Evolutionary conservation across 2,888 invertebrate species (phyloP).

Genomic region (Eutolmus rufibarbis): DNA sequence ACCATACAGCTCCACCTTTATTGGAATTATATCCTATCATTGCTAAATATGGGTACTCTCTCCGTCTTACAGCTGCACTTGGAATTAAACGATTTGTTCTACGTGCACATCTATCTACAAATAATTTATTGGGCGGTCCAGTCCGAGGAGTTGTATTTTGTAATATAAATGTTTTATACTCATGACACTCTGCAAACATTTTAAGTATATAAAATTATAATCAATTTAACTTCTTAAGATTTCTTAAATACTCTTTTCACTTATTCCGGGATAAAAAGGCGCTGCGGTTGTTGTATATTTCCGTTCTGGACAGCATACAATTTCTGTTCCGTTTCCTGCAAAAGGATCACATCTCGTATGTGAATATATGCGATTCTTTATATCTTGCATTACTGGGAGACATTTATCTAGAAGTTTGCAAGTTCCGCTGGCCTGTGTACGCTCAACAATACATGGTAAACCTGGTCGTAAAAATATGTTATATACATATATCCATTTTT

Average conservation of each 20-base stretch:
- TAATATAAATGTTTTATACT: conserved; percentile 40
- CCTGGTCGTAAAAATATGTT: not conserved
- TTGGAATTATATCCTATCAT: conserved; percentile 51
- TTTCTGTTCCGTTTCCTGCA: not conserved
- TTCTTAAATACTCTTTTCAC: conserved; percentile 1
- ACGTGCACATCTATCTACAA: conserved; percentile 50
- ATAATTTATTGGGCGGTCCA: not conserved
- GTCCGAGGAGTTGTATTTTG: not conserved
- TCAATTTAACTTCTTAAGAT: not conserved
- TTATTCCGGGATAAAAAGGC: not conserved
- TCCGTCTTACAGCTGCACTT: conserved; percentile 54
- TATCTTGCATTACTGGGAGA: not conserved
- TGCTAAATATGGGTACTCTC: conserved; percentile 57
- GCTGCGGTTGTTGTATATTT: not conserved
- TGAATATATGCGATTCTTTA: not conserved
- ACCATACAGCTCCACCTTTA: conserved; percentile 51
- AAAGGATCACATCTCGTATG: not conserved
- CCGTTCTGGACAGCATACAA: not conserved
- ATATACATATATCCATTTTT: no score
- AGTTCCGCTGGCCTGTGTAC: not conserved
- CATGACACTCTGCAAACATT: conserved; percentile 42
- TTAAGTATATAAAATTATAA: not conserved
- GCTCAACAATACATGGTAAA: not conserved
- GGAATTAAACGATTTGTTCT: conserved; percentile 61
- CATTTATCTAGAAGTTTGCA: not conserved